Evolutionary conservation across 2,888 invertebrate genomes (phyloP), one percentile per base, ranked within the genome.

Genomic region (Tetropium fuscum): DNA sequence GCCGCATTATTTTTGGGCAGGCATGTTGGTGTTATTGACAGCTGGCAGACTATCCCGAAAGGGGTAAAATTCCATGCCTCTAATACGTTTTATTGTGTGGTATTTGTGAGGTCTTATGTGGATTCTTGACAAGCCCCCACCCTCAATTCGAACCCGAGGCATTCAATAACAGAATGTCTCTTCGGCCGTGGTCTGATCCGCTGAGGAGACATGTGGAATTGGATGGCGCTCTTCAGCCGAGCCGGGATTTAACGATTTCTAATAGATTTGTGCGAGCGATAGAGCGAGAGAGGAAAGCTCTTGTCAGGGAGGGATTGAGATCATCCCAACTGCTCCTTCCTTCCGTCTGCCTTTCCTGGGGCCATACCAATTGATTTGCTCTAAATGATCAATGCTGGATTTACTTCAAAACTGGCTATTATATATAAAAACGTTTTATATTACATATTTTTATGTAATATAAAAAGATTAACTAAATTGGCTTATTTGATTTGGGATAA

Each of bases 181-280:
- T 73, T 76, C 73, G 73, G 72, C 70, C 74, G 71, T 72, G 70
- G 70, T 60, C 70, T 76, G 74, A 76, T 76, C 73, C 74, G 72
- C 70, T 67, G 73, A 74, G 74, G 73, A 76, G 76, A 77, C 77
- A 73, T 73, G 74, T 74, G 75, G 78, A 78, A 80, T 80, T 79
- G 78, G 77, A 78, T 76, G 76, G 75, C 74, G 77, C 74, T 74
- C 77, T 63, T 60, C 63, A 74, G 69, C 72, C 74, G 75, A 76
- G 73, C 73, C 69, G 70, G 80, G 80, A 78, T 80, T 81, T 81
- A 81, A 81, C 81, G 81, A 80, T 81, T 80, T 80, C 80, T 81
- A 81, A 81, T 81, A 81, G 81, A 80, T 81, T 80, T 81, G 78
- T 77, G 78, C 73, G 76, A 76, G 78, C 74, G 76, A 71, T 70